Evolutionary conservation across 2,113 vertebrate species (phyloP).

Genomic region (Sclerurus mexicanus): DNA sequence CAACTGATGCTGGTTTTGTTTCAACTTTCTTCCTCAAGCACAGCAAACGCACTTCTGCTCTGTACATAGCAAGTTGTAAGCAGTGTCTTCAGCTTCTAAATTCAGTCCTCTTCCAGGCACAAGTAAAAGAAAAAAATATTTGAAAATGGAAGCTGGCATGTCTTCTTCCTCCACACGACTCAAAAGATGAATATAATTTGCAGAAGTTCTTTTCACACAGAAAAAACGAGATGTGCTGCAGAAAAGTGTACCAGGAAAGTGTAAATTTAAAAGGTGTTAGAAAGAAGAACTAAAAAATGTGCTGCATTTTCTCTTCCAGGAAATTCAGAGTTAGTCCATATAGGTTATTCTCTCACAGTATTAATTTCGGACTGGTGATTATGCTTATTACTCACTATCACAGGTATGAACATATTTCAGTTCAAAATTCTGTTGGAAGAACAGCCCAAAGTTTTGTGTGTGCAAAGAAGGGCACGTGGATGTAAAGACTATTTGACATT

Average conservation of each 20-base stretch:
- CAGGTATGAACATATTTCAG: background rate
- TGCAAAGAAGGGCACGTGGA: background rate
- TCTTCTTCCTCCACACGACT: background rate
- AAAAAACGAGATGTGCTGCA: background rate
- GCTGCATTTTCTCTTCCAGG: background rate
- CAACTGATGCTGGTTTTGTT: background rate
- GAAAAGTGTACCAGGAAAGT: background rate
- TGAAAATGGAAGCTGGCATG: background rate
- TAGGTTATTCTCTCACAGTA: background rate
- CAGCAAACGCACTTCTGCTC: background rate
- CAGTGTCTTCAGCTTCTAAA: background rate
- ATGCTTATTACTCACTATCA: background rate
- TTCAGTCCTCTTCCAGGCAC: background rate
- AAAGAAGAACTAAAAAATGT: background rate
- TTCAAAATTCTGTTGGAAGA: background rate
- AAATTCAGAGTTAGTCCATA: background rate
- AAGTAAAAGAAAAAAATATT: background rate
- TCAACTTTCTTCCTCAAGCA: background rate
- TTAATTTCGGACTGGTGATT: background rate
- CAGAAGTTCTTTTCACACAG: background rate
- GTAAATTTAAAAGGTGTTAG: background rate
- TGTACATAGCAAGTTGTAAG: background rate
- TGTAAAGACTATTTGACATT: background rate
- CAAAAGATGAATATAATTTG: background rate
- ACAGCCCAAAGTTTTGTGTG: background rate